These are phyloP conservation scores for Prunella himalayana DNA, from an alignment of 2,113 vertebrate genomes.

Conservation along the genomic window DNA sequence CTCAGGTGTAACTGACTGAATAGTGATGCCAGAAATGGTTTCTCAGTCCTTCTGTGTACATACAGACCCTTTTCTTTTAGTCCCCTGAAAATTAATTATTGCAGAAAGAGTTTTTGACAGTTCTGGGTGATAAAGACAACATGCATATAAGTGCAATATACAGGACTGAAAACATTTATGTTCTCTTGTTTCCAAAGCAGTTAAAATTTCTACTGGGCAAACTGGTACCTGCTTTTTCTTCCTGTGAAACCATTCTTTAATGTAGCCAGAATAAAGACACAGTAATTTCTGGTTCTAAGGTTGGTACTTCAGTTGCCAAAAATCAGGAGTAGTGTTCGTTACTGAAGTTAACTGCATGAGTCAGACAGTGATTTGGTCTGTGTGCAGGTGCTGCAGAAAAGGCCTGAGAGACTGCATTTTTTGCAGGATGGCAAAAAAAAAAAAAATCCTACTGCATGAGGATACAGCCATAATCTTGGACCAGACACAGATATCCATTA, in stretches of 20 bases:
- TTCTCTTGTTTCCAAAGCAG: background rate
- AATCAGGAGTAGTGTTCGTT: background rate
- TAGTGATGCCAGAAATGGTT: background rate
- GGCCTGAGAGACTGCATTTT: background rate
- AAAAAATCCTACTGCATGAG: background rate
- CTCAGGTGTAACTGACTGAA: background rate
- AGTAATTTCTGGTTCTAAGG: background rate
- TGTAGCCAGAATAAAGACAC: background rate
- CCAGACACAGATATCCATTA: background rate
- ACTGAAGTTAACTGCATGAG: background rate
- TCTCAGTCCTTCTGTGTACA: background rate
- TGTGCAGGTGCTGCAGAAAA: background rate
- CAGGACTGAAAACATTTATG: background rate
- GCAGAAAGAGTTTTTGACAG: background rate
- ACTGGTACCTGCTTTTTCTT: background rate
- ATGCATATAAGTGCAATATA: background rate
- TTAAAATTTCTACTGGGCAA: background rate
- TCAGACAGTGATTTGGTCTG: background rate
- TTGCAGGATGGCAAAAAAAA: background rate
- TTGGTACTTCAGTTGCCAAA: background rate
- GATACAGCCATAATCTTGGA: background rate
- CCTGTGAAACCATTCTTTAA: background rate
- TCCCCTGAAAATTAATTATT: background rate
- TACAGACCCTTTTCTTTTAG: background rate
- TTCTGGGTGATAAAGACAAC: background rate